phyloP scores from a whole-genome alignment of 2,113 vertebrate genomes.

The Gobius niger region DNA sequence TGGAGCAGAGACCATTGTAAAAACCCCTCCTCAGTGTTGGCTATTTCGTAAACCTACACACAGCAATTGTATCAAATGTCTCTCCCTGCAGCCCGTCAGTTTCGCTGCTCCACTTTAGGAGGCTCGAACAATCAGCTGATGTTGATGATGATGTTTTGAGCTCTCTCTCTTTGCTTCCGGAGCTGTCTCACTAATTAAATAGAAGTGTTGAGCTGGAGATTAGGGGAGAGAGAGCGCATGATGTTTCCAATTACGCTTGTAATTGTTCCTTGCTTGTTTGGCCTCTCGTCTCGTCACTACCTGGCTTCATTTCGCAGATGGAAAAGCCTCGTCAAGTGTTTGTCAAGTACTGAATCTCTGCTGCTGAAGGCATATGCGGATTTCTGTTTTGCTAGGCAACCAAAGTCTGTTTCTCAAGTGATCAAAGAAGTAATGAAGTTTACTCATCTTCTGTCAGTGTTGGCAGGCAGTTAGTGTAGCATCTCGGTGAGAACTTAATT shows the following conservation, averaged over 20 bases:
- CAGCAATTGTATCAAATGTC: conserved; percentile 35
- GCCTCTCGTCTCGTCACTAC: conserved; percentile 16
- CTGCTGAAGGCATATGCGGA: conserved; percentile 5
- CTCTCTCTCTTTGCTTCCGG: conserved; percentile 8
- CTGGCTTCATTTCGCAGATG: conserved; percentile 19
- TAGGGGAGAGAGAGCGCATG: conserved; percentile 18
- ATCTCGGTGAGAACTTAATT: too few relatives aligned
- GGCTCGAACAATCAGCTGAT: conserved; percentile 1
- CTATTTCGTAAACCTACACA: conserved; percentile 34
- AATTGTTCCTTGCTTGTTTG: conserved; percentile 46
- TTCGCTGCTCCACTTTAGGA: conserved; percentile 26
- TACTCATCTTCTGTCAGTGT: background rate
- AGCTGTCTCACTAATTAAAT: conserved; percentile 19
- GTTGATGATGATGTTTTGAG: conserved; percentile 23
- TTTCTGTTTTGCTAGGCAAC: conserved; percentile 20
- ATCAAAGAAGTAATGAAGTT: background rate
- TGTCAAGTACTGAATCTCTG: conserved; percentile 11
- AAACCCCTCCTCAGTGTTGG: conserved; percentile 9
- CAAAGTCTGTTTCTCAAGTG: background rate
- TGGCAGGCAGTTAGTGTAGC: background rate
- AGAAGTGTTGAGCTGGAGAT: conserved; percentile 8
- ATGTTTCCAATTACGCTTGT: conserved; percentile 54
- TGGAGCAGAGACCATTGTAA: conserved; percentile 15
- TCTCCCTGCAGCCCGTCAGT: background rate
- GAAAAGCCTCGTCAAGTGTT: conserved; percentile 23